Base-by-base conservation (phyloP, 2,888 invertebrate genomes). In the Eristalinus sepulchralis region DNA sequence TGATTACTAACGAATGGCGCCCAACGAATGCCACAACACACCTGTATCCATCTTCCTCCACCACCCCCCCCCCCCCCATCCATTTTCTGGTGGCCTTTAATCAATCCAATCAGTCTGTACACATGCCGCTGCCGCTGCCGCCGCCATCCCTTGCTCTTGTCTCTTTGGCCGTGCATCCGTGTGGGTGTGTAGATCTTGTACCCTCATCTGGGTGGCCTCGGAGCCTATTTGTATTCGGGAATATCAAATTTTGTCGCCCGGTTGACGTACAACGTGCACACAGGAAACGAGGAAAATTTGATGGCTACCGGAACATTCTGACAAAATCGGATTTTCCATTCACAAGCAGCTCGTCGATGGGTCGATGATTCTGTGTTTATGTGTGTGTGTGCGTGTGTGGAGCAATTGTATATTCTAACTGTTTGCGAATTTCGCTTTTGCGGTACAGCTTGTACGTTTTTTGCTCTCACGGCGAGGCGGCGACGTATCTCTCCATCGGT, bases 1-100 rank as follows among this genome's bases (percentile, higher is more conserved):
- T 85, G 67, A 77, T 72, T 81, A 62, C 81, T 60, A 84, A 70
- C 80, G 70, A 80, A 75, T 66, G 75, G 47, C 59, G 59, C 72
- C 72, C 78, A 73, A 72, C 60, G 36, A 57, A 55, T 10, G 75
- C 33, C 55, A 47, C n/a, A 53, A 70, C 67, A 59, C 66, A 68
- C 77, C 86, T 86, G 75, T 82, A 70, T 82, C 64, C 73, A 8
- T 11, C 11, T 13, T 0, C 36, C 2, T 27, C 5, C n/a, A n/a
- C 8, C 36, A n/a, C 36, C 13, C 36, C 73, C 72, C 39, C n/a
- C n/a, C n/a, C 27, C 27, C 27, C 27, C 27, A 27, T 2, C 27
- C 27, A n/a, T n/a, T n/a, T n/a, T 27, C 27, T 60, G 59, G 78
- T 60, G 36, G 39, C 73, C 62, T 82, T 71, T 71, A 75, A 82